Conservation (phyloP, 2,113 vertebrate species). For the Pristiophorus japonicus region DNA sequence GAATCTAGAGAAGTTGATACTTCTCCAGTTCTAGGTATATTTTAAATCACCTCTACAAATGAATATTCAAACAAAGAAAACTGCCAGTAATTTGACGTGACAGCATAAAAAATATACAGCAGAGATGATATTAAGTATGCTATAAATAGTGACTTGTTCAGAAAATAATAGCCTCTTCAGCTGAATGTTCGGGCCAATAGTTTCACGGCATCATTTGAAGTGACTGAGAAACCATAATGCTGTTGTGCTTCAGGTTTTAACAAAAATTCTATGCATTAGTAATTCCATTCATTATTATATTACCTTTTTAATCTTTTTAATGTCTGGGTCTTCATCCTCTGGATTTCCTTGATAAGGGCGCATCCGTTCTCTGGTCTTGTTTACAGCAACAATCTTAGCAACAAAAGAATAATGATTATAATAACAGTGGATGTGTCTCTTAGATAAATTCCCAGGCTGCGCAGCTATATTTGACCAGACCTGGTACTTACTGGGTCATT, state of each 20-base stretch:
- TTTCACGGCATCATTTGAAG: neutral
- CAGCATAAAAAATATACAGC: neutral
- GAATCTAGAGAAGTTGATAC: neutral
- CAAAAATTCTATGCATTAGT: no score
- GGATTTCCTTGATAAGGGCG: slow-evolving; percentile 82
- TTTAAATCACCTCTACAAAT: neutral
- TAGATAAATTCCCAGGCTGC: neutral
- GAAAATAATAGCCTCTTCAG: neutral
- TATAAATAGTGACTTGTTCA: neutral
- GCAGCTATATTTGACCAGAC: neutral
- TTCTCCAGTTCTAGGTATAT: neutral
- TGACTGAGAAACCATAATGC: neutral
- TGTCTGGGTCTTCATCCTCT: slow-evolving; percentile 92
- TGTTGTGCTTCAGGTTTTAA: neutral
- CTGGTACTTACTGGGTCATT: neutral
- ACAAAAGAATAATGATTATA: slow-evolving; percentile 22
- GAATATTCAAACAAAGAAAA: neutral
- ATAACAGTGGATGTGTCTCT: neutral
- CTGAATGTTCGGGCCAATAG: neutral
- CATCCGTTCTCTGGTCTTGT: slow-evolving; percentile 98
- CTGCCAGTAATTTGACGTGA: neutral
- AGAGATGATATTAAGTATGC: neutral
- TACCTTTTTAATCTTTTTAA: slow-evolving; percentile 99
- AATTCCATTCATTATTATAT: slow-evolving; percentile 15
- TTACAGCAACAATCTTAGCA: slow-evolving; percentile 84